phyloP scores from a whole-genome alignment of 2,888 invertebrate species.

The Hoplodrina blanda region DNA sequence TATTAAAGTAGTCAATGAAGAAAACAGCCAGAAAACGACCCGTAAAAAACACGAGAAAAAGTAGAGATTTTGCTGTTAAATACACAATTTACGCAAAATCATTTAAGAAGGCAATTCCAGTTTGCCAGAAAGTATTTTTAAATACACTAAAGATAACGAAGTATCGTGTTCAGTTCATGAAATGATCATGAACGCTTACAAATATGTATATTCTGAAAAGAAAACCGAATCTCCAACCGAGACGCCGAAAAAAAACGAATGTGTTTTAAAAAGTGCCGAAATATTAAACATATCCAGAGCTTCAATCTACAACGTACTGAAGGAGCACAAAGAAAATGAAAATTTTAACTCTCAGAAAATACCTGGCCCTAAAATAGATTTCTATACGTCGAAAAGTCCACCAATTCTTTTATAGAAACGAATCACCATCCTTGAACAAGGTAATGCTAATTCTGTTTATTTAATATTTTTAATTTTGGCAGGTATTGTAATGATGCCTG shows the following conservation, averaged over 20 bases:
- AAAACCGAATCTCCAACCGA: slow-evolving; percentile 9
- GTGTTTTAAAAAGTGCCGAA: slow-evolving; percentile 13
- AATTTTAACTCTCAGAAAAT: slow-evolving; percentile 9
- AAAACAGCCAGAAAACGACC: slow-evolving; percentile 6
- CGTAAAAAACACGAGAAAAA: background rate
- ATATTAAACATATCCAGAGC: slow-evolving; percentile 2
- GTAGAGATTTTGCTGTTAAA: slow-evolving; percentile 1
- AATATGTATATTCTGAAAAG: slow-evolving; percentile 1
- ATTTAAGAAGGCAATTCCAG: background rate
- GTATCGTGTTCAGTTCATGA: too few relatives aligned
- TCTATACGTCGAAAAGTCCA: slow-evolving; percentile 7
- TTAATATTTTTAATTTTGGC: slow-evolving; percentile 1
- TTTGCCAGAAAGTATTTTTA: slow-evolving; percentile 7
- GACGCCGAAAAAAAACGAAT: slow-evolving; percentile 12
- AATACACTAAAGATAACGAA: background rate
- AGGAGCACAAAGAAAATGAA: slow-evolving; percentile 10
- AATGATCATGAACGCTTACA: too few relatives aligned
- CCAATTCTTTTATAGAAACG: slow-evolving; percentile 2
- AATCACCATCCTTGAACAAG: slow-evolving; percentile 11
- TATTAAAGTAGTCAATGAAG: slow-evolving; percentile 29
- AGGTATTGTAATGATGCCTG: slow-evolving; percentile 1
- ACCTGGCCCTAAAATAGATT: slow-evolving; percentile 5
- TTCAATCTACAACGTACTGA: slow-evolving; percentile 3
- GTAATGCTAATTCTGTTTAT: slow-evolving; percentile 10
- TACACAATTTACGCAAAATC: slow-evolving; percentile 9